Evolutionary conservation across 2,113 vertebrate genomes (phyloP).

Genomic region (Cheirogaleus medius): DNA sequence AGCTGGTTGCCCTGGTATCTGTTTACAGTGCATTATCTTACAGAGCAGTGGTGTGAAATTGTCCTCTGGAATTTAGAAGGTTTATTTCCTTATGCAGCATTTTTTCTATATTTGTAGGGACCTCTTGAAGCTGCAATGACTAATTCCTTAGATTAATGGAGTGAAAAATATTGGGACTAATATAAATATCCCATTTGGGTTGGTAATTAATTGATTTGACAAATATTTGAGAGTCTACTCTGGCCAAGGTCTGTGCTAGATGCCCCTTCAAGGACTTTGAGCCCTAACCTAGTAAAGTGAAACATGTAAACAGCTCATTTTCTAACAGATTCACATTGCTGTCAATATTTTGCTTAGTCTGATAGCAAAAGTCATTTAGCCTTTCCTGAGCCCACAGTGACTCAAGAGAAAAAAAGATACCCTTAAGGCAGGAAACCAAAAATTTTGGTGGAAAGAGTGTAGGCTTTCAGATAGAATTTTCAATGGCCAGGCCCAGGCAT

Average conservation of each 20-base stretch:
- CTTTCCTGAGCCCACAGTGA: constrained; percentile 33
- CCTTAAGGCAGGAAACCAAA: neutral
- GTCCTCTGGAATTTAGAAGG: neutral
- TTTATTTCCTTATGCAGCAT: neutral
- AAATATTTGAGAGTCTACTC: neutral
- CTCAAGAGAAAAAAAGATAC: constrained; percentile 15
- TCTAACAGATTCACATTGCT: constrained; percentile 15
- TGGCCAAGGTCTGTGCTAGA: neutral
- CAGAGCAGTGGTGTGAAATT: neutral
- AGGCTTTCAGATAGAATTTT: neutral
- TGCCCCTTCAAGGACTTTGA: neutral
- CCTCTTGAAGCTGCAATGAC: neutral
- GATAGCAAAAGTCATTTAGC: neutral
- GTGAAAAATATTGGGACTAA: neutral
- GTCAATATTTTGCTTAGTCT: constrained; percentile 26
- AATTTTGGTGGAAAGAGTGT: neutral
- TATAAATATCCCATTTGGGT: neutral
- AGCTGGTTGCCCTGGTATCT: neutral
- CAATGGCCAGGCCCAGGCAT: neutral
- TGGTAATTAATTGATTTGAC: neutral
- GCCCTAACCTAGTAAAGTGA: neutral
- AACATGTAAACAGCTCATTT: neutral
- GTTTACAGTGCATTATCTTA: neutral
- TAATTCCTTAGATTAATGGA: neutral
- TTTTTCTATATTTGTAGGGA: neutral